phyloP scores from a whole-genome alignment of 2,888 invertebrate genomes.

The Ceraclea dissimilis region DNA sequence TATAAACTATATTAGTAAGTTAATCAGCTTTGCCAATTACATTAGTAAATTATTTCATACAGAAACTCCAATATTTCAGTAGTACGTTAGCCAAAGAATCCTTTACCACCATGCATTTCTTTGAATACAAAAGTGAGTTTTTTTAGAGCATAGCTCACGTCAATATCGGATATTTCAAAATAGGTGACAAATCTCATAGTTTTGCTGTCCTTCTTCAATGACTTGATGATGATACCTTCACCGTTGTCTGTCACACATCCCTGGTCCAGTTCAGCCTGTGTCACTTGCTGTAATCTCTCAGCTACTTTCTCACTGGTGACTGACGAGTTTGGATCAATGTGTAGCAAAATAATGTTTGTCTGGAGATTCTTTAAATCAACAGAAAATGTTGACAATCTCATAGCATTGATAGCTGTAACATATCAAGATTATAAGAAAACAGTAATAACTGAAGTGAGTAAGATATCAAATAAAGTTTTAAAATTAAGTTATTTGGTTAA shows the following conservation, averaged over 20 bases:
- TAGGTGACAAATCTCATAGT: conserved; percentile 63
- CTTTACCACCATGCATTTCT: conserved; percentile 44
- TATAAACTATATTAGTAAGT: too few species aligned
- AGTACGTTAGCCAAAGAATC: conserved; percentile 20
- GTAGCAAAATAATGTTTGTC: conserved; percentile 69
- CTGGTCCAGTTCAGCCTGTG: conserved; percentile 42
- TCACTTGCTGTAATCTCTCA: conserved; percentile 42
- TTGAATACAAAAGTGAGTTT: conserved; percentile 64
- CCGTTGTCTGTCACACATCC: conserved; percentile 38
- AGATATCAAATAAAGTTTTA: background rate
- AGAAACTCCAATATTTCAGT: too few species aligned
- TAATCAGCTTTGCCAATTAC: too few species aligned
- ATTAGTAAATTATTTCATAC: too few species aligned
- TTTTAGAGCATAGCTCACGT: conserved; percentile 58
- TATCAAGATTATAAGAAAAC: conserved; percentile 8
- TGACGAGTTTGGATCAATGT: conserved; percentile 44
- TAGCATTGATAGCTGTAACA: conserved; percentile 50
- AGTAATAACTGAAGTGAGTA: too few species aligned
- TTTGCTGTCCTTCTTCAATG: conserved; percentile 50
- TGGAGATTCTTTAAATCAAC: conserved; percentile 58
- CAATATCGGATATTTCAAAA: conserved; percentile 60
- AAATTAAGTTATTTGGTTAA: too few species aligned
- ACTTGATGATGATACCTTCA: conserved; percentile 49
- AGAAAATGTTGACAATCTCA: conserved; percentile 51
- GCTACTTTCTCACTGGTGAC: conserved; percentile 50